These are phyloP conservation scores for Osmerus eperlanus DNA, from an alignment of 2,113 vertebrate species.

Conservation along the genomic window DNA sequence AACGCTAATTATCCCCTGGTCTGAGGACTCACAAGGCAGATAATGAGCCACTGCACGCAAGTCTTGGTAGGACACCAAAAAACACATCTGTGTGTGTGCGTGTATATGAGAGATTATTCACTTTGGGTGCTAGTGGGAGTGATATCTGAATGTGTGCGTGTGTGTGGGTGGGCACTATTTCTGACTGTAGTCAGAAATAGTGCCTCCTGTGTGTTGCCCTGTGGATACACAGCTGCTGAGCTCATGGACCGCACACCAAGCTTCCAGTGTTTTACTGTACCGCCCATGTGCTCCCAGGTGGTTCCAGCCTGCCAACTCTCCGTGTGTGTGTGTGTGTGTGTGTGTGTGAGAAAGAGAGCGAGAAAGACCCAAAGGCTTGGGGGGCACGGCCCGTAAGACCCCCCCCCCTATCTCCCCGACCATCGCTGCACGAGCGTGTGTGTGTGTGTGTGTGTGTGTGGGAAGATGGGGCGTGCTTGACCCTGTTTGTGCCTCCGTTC, in stretches of 20 bases:
- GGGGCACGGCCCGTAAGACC: no score
- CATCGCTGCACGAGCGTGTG: no score
- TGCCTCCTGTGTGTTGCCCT: neutral
- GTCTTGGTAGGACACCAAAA: neutral
- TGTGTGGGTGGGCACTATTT: no score
- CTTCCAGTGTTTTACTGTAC: neutral
- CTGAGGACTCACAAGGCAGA: conserved; percentile 8
- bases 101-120: neutral
- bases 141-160: neutral
- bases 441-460: conserved; percentile 1
- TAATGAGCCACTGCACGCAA: conserved; percentile 6
- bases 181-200: neutral
- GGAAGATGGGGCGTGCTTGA: conserved; percentile 22
- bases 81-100: neutral
- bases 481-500: conserved; percentile 17
- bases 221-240: neutral
- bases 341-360: neutral
- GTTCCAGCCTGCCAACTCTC: neutral
- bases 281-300: neutral
- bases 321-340: neutral
- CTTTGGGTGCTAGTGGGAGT: neutral
- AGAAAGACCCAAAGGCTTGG: neutral
- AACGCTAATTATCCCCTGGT: conserved; percentile 31
- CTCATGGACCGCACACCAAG: neutral
- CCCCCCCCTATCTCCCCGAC: no score